Base-by-base conservation (phyloP, 2,888 invertebrate genomes). In the Heteromurus nitidus region DNA sequence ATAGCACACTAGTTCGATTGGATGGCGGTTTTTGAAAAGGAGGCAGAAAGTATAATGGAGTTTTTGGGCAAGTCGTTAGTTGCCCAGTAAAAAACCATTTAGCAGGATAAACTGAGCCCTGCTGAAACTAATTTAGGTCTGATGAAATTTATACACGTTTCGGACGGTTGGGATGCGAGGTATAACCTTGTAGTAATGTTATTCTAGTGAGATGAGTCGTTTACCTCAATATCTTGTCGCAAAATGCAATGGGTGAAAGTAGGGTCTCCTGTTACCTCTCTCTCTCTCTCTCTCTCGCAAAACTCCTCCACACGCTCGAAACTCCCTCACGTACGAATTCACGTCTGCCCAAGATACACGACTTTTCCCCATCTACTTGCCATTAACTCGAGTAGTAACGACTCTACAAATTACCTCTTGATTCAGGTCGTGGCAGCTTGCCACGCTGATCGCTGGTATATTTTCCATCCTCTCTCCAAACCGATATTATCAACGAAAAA, bases 381-480 rank as follows among this genome's bases (percentile, higher is more conserved):
- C 79, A 79, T 73, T 82, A 82, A 70, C 64, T 62, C 26, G 75
- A 68, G 76, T 81, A 81, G 81, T 79, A 84, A 80, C 82, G 83
- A 83, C 82, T 84, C 80, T 77, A 79, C 82, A 86, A 86, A 86
- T 86, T 86, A 84, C 85, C 85, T 84, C 85, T 86, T 86, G 86
- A 86, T 86, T 86, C 86, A 80, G 85, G 86, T 83, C 86, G 85
- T 83, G 85, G 87, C 86, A 87, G 84, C 76, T 83, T 87, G 86
- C 87, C 87, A 87, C n/a, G n/a, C 84, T 86, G 85, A 85, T 85
- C 85, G 84, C 84, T 44, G 5, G 18, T 26, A 65, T n/a, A n/a
- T n/a, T n/a, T n/a, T 18, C 30, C 28, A 11, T 62, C 20, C 16
- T 53, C 26, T 5, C 36, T 3, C 22, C 20, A 3, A 22, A 24